Conservation (phyloP, 2,113 vertebrate species). For the Proteles cristata region DNA sequence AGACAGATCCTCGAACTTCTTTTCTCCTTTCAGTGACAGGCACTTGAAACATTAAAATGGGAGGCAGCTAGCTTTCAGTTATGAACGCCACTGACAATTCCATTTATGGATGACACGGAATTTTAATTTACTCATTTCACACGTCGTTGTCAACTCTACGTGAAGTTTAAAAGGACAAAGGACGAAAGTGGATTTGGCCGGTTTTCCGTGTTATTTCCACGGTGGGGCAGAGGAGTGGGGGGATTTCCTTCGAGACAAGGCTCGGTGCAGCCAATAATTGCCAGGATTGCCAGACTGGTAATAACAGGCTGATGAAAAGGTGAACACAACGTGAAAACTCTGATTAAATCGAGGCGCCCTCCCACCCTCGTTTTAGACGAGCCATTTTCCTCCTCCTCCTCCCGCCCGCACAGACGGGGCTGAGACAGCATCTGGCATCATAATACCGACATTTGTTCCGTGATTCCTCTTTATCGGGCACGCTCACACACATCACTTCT, state of each 20-base stretch:
- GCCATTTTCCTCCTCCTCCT: slow-evolving; percentile 22
- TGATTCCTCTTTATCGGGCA: slow-evolving; percentile 45
- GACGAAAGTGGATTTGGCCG: neutral
- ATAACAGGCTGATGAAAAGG: slow-evolving; percentile 38
- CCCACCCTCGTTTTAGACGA: neutral
- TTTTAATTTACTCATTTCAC: slow-evolving; percentile 22
- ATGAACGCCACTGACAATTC: neutral
- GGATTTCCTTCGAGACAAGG: neutral
- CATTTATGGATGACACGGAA: slow-evolving; percentile 1
- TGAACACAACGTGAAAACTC: neutral
- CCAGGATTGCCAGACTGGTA: slow-evolving; percentile 12
- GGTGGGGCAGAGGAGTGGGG: neutral
- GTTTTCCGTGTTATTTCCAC: neutral
- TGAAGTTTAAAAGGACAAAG: slow-evolving; percentile 72
- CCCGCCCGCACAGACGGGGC: slow-evolving; percentile 52
- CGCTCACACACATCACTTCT: slow-evolving; percentile 21
- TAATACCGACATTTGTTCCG: slow-evolving; percentile 35
- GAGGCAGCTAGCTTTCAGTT: neutral
- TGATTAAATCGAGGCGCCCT: slow-evolving; percentile 1
- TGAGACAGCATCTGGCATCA: slow-evolving; percentile 63
- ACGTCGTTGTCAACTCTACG: slow-evolving; percentile 43
- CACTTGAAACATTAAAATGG: neutral
- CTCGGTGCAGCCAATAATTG: slow-evolving; percentile 23
- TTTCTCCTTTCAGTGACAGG: neutral
- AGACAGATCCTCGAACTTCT: neutral